Evolutionary conservation across 2,797 vertebrate species (phyloP), one percentile per base, ranked within the genome.

Genomic region (Coregonus sp.): DNA sequence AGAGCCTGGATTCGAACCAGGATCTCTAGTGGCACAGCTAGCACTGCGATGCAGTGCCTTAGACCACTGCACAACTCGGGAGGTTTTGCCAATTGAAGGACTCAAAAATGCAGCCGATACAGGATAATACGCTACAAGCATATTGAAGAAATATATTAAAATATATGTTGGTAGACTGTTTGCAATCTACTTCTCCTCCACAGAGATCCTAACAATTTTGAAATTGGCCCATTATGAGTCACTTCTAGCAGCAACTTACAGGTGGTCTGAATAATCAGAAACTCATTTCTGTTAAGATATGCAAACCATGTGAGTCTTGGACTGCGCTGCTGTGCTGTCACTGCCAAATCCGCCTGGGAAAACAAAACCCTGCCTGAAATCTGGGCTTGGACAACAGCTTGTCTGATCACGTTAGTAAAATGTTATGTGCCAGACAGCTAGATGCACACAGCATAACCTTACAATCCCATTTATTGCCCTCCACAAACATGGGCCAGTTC

Each of bases 401-500:
- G 83, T 86, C 84, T 82, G 88, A 93, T 95, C 92, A 92, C 91
- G 94, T 95, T 94, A 92, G 91, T 85, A 81, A 94, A 95, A 92
- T 94, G 91, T 89, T 94, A 89, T 92, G 88, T 90, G 92, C 84
- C 87, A 88, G 85, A 88, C 89, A 95, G 89, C 88, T 89, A 95
- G 93, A 94, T 93, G 89, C 92, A 92, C 91, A 92, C 86, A 91
- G 88, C 90, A 94, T 94, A 96, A 94, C 93, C 93, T 94, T 92
- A 93, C 95, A 96, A 95, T 96, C 91, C 84, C 89, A 94, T 95
- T 95, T 95, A 89, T 87, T 61, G 68, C 84, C 77, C 83, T 75
- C 76, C 76, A 47, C 86, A 90, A 92, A 91, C 89, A 87, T 86
- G 88, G 89, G 88, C 87, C 86, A 89, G 82, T 82, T 89, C 83